A percentile compares a stretch with the other conserved stretches of the same genome.
These are phyloP conservation scores for Drosophila eugracilis DNA, from an alignment of 1,140 invertebrate species.

Conservation along the genomic window DNA sequence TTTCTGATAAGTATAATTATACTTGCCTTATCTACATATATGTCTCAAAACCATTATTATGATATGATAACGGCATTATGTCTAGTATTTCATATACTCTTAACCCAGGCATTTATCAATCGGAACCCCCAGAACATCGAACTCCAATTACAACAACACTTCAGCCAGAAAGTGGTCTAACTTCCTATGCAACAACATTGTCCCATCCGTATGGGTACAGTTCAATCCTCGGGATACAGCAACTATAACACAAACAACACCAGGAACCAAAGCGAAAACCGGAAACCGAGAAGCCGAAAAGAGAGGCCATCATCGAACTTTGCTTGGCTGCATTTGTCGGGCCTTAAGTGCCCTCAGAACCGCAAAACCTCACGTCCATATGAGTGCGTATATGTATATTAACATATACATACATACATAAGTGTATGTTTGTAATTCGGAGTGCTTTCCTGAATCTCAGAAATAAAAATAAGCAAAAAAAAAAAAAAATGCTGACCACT, in stretches of 20 bases:
- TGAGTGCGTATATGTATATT: neutral
- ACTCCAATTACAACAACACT: slow-evolving; percentile 17
- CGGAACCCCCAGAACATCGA: neutral
- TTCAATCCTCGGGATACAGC: slow-evolving; percentile 7
- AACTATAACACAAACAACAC: slow-evolving; percentile 5
- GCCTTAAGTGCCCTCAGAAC: slow-evolving; percentile 9
- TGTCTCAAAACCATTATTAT: too few species aligned
- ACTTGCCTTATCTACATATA: too few species aligned
- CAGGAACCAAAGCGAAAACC: slow-evolving; percentile 6
- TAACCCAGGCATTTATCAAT: slow-evolving; percentile 4
- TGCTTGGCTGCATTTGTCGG: slow-evolving; percentile 40
- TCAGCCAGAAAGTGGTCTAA: slow-evolving; percentile 16
- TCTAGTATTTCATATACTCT: neutral
- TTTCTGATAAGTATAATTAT: too few species aligned
- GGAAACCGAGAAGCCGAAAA: slow-evolving; percentile 28
- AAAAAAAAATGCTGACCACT: slow-evolving; percentile 41
- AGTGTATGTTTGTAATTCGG: neutral
- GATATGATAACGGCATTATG: too few species aligned
- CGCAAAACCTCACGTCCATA: neutral
- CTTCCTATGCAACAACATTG: slow-evolving; percentile 1
- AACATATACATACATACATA: neutral
- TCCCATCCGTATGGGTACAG: slow-evolving; percentile 20
- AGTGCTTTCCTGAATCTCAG: slow-evolving; percentile 24
- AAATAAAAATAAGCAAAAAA: slow-evolving; percentile 30
- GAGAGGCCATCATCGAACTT: slow-evolving; percentile 25